Conservation (phyloP, 1,140 invertebrate genomes). For the Chrysoperla carnea region DNA sequence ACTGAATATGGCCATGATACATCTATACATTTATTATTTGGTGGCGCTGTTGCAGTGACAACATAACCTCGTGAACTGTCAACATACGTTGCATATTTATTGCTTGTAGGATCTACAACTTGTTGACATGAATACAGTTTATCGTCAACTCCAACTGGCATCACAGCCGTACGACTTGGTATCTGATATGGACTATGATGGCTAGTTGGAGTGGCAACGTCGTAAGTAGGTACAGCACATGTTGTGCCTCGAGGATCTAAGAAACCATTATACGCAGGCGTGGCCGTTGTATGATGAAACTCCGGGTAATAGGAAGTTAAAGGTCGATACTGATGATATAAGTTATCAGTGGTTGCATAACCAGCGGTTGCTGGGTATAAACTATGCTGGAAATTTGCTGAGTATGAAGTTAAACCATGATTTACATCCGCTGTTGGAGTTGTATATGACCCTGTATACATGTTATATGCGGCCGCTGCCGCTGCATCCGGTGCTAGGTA, state of each 20-base stretch:
- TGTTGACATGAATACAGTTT: slow-evolving; percentile 44
- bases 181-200: slow-evolving; percentile 30
- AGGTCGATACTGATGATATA: slow-evolving; percentile 73
- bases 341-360: slow-evolving; percentile 54
- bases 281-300: slow-evolving; percentile 43
- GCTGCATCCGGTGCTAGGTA: slow-evolving; percentile 47
- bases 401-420: slow-evolving; percentile 41
- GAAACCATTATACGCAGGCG: slow-evolving; percentile 58
- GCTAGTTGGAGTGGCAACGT: slow-evolving; percentile 27
- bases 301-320: slow-evolving; percentile 58
- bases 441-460: slow-evolving; percentile 65
- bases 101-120: slow-evolving; percentile 23
- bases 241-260: slow-evolving; percentile 33
- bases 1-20: slow-evolving; percentile 26
- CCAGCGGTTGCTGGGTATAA: slow-evolving; percentile 45
- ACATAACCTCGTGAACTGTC: slow-evolving; percentile 32
- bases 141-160: slow-evolving; percentile 27
- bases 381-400: slow-evolving; percentile 50
- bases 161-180: slow-evolving; percentile 21
- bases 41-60: slow-evolving; percentile 22
- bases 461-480: slow-evolving; percentile 59
- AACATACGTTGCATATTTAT: slow-evolving; percentile 24
- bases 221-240: slow-evolving; percentile 27
- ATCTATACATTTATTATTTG: slow-evolving; percentile 17
- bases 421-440: slow-evolving; percentile 44